These are phyloP conservation scores for Steatocranus sp. DNA, from an alignment of 2,797 vertebrate genomes.

Conservation along the genomic window DNA sequence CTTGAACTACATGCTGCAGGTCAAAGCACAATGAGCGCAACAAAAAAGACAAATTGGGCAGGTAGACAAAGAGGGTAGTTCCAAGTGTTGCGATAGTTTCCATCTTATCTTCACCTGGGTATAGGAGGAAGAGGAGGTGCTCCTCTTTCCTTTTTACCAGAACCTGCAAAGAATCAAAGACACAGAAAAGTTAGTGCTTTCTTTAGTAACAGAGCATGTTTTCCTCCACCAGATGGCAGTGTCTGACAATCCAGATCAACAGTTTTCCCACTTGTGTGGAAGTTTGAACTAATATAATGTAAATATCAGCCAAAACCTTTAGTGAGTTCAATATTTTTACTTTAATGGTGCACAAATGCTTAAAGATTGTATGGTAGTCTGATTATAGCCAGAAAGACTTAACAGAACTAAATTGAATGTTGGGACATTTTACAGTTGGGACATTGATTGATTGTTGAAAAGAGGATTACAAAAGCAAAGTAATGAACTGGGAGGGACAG, in stretches of 20 bases:
- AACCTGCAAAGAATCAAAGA: conserved; percentile 48
- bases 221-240: conserved; percentile 10
- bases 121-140: conserved; percentile 77
- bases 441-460: background rate
- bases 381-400: background rate
- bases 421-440: background rate
- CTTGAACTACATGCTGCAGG: background rate
- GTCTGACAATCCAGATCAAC: background rate
- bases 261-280: background rate
- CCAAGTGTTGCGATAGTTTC: background rate
- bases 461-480: background rate
- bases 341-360: rapidly evolving
- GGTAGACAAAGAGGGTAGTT: background rate
- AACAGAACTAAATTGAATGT: background rate
- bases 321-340: background rate
- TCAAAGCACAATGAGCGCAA: conserved; percentile 16
- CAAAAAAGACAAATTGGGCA: background rate
- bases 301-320: background rate
- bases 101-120: conserved; percentile 69
- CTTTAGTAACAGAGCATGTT: background rate
- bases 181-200: background rate
- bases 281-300: background rate
- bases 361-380: rapidly evolving
- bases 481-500: background rate
- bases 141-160: conserved; percentile 75